Evolutionary conservation across 2,113 vertebrate genomes (phyloP).

Genomic region (Ancistrus triradiatus): DNA sequence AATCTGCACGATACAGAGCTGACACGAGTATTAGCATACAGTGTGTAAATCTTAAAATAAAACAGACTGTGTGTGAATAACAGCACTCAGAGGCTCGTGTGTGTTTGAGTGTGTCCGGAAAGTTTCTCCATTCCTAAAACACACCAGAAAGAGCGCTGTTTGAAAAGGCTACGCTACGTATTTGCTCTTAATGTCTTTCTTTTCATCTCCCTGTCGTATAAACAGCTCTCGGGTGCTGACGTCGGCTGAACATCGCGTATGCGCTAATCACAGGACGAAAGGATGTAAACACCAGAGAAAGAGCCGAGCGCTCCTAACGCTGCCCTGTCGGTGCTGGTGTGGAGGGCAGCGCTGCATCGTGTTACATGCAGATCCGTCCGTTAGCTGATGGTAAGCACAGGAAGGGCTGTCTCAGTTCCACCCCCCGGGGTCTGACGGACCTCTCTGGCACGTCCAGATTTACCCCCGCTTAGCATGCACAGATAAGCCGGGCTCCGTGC

Average conservation of each 20-base stretch:
- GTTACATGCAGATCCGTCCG: slow-evolving; percentile 32
- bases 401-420: slow-evolving; percentile 18
- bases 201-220: no score
- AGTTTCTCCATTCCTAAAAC: no score
- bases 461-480: slow-evolving; percentile 3
- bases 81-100: no score
- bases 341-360: background rate
- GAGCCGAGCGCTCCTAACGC: background rate
- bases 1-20: background rate
- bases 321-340: background rate
- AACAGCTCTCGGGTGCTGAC: background rate
- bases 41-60: background rate
- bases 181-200: no score
- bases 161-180: no score
- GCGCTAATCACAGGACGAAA: no score
- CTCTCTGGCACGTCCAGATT: slow-evolving; percentile 31
- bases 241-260: background rate
- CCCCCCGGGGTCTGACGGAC: slow-evolving; percentile 1
- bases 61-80: no score
- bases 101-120: no score
- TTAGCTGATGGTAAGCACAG: slow-evolving; percentile 26
- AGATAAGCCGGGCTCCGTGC: slow-evolving; percentile 29
- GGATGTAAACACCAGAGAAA: slow-evolving; percentile 19
- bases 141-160: no score
- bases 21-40: background rate